These are phyloP conservation scores for Acanthis flammea DNA, from an alignment of 2,797 vertebrate species.

Conservation along the genomic window DNA sequence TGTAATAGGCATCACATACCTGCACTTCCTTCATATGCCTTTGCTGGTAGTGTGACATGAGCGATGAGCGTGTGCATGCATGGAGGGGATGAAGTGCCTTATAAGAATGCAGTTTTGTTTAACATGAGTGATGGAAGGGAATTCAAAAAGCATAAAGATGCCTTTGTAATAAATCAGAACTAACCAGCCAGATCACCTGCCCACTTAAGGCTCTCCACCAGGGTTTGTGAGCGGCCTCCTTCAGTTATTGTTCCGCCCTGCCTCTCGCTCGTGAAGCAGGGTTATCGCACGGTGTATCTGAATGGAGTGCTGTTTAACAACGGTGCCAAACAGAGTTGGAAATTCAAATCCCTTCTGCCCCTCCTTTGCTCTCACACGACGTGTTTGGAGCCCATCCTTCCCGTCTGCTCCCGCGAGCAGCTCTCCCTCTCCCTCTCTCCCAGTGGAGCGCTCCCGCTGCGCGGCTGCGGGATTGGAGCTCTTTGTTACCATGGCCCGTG, in stretches of 20 bases:
- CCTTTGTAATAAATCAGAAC: constrained; percentile 23
- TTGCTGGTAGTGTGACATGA: not conserved
- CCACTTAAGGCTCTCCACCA: not conserved
- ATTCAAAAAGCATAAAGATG: not conserved
- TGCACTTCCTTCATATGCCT: not conserved
- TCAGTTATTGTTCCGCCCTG: not conserved
- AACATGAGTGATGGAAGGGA: not conserved
- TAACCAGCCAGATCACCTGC: constrained; percentile 22
- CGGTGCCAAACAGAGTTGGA: not conserved
- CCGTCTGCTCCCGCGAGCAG: not conserved
- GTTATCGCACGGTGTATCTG: not conserved
- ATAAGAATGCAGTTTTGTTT: not conserved
- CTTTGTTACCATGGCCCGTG: constrained; percentile 26
- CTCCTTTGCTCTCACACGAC: not conserved
- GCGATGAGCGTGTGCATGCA: not conserved
- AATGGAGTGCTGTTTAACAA: not conserved
- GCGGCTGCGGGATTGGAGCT: not conserved
- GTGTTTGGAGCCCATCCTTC: not conserved
- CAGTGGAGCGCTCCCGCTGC: not conserved
- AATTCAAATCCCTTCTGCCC: not conserved
- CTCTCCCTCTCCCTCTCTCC: not conserved
- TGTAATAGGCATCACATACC: not conserved
- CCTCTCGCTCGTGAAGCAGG: not conserved
- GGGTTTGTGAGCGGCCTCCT: not conserved
- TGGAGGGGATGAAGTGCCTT: not conserved